These are phyloP conservation scores for Dioctria rufipes DNA, from an alignment of 2,888 invertebrate species.

Conservation along the genomic window DNA sequence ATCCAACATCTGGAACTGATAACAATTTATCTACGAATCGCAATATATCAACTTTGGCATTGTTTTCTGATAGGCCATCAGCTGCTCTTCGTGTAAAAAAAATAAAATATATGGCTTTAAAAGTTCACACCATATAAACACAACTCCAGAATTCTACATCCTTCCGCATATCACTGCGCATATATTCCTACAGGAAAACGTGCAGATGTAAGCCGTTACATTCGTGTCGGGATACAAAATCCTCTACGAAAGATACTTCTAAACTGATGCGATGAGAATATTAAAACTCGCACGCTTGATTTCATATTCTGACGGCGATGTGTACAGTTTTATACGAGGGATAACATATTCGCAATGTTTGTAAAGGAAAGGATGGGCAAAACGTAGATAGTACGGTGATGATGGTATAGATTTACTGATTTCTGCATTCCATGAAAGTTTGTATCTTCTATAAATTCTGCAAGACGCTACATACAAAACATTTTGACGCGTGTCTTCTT, in stretches of 20 bases:
- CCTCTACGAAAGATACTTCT: conserved; percentile 17
- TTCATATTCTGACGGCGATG: conserved; percentile 26
- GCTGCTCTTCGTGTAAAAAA: neutral
- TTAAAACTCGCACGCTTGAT: conserved; percentile 24
- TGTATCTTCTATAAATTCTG: neutral
- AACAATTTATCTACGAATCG: conserved; percentile 18
- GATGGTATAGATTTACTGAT: neutral
- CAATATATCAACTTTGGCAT: conserved; percentile 29
- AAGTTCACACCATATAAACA: neutral
- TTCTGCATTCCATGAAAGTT: conserved; percentile 5
- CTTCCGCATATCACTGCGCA: neutral
- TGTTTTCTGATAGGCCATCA: neutral
- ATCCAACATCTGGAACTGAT: conserved; percentile 14
- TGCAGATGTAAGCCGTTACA: conserved; percentile 1
- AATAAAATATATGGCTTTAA: conserved; percentile 14
- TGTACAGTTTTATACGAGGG: conserved; percentile 23
- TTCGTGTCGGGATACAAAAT: conserved; percentile 12
- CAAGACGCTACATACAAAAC: neutral
- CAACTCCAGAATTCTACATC: neutral
- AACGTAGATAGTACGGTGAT: no score
- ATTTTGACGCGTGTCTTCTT: conserved; percentile 1
- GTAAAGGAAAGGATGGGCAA: neutral
- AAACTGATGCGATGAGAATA: conserved; percentile 22
- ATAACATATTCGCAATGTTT: conserved; percentile 26
- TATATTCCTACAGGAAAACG: neutral